Evolutionary conservation across 2,888 invertebrate species (phyloP), one percentile per base, ranked within the genome.

Genomic region (Carterocephalus palaemon): DNA sequence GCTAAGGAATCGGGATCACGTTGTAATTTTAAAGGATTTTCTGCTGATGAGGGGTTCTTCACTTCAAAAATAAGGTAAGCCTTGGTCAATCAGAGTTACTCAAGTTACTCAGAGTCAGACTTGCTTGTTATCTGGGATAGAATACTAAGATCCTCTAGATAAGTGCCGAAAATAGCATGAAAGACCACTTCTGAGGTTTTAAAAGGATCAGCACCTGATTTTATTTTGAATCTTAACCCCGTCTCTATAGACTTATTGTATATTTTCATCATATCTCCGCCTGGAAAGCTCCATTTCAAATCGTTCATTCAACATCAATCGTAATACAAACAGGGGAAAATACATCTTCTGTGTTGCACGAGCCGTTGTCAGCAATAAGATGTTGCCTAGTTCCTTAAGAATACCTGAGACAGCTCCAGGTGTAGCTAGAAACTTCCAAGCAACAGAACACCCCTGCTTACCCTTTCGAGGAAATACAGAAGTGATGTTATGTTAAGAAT

Each of bases 391-490:
- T 26, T 60, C 63, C 22, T 60, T 59, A 1, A 63, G 1, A 0
- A 61, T 47, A 0, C 57, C 57, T 0, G 59, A 34, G 1, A 57
- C 57, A 15, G 29, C 46, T 0, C 61, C 59, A 0, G 60, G 59
- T n/a, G n/a, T n/a, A n/a, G 10, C 29, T 32, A 3, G 2, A 33
- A 0, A 56, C 52, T 1, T 60, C 60, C 7, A 0, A 63, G n/a
- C 61, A 63, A 59, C 17, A 58, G 57, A 0, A 59, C 13, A 6
- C 60, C n/a, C n/a, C n/a, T n/a, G n/a, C n/a, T n/a, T n/a, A n/a
- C n/a, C n/a, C n/a, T n/a, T n/a, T n/a, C n/a, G n/a, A n/a, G n/a
- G n/a, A n/a, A n/a, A n/a, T n/a, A n/a, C n/a, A n/a, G n/a, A n/a
- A n/a, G n/a, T n/a, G n/a, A n/a, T n/a, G n/a, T n/a, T n/a, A n/a